Evolutionary conservation across 1,140 invertebrate genomes (phyloP), one percentile per base, ranked within the genome.

Genomic region (Calliphora vicina): DNA sequence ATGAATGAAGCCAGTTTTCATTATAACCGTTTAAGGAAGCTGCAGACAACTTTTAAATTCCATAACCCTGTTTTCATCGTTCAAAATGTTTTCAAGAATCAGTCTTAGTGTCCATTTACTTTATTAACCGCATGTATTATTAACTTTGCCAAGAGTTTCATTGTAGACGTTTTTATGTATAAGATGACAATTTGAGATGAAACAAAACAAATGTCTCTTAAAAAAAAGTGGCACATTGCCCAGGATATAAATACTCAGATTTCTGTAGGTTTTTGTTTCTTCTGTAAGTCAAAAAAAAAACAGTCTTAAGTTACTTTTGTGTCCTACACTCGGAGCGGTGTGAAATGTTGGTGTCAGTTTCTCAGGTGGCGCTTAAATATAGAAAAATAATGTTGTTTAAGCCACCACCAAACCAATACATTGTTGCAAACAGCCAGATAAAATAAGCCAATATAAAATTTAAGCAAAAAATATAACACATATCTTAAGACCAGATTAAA

Each of bases 221-320:
- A 45, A 20, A 61, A 61, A 67, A 67, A 67, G 61, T 67, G 20
- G 61, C 61, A 67, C 20, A 67, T 20, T 67, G n/a, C 12, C 20
- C 61, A 67, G 61, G 61, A 67, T 67, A 67, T 67, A 67, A 67
- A 67, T 67, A 67, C 61, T 67, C n/a, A 67, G 61, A 67, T 67
- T 67, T 67, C 61, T 67, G 20, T 10, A 35, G 35, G 35, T n/a
- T n/a, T n/a, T n/a, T 17, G 12, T 43, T 43, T 43, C 6, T 17
- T 5, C 50, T 61, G 13, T 61, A 61, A 5, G n/a, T n/a, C 5
- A 10, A 20, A 0, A 67, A 23, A 9, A 67, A 23, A 9, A 67
- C 23, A 67, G 20, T 67, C 20, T 67, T 67, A 67, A 67, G 10
- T 67, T 67, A 17, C 61, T 67, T 67, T 67, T 67, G 23, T 67